Base-by-base conservation (phyloP, 1,140 invertebrate species). In the Nasonia giraulti region DNA sequence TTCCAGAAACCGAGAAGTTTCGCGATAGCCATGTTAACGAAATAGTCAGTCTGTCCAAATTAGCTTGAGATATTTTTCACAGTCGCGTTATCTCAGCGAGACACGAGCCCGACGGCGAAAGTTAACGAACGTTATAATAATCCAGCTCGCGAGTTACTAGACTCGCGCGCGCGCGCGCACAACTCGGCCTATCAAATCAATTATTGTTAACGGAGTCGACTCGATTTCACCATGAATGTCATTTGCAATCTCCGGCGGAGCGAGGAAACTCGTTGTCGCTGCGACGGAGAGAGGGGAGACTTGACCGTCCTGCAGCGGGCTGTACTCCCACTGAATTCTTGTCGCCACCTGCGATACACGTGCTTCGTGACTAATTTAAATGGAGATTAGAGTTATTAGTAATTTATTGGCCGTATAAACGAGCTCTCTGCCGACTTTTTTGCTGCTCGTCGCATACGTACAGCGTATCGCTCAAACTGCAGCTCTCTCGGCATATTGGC, bases 131-230 rank as follows among this genome's bases (percentile, higher is more conserved):
- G 81, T 76, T 66, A 76, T 86, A 83, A 83, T 44, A 83, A 83
- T 44, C 83, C 77, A 44, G 17, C 44, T 55, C 66, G 68, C 83
- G 80, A 86, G 79, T 69, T 83, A 83, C 78, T 88, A 85, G 86
- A 68, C 69, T 10, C 69, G 75, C 31, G 17, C 23, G 47, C 69
- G 75, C 31, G 17, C 23, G 47, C 44, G 80, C 86, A 75, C 14
- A 86, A 87, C 80, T 85, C 84, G 86, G 80, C 83, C 86, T 84
- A 89, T 88, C 86, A 84, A 88, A 88, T 88, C 85, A 88, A 87
- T 89, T 89, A 89, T 87, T 88, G 85, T 89, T 86, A 86, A 84
- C 78, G 85, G 82, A 74, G 71, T 76, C 66, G 80, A 76, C 84
- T 88, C 86, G 87, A 83, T 87, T 86, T 89, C 87, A 87, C 79